Base-by-base conservation (phyloP, 64 coral and sea anemone species). In the Pocillopora damicornis region DNA sequence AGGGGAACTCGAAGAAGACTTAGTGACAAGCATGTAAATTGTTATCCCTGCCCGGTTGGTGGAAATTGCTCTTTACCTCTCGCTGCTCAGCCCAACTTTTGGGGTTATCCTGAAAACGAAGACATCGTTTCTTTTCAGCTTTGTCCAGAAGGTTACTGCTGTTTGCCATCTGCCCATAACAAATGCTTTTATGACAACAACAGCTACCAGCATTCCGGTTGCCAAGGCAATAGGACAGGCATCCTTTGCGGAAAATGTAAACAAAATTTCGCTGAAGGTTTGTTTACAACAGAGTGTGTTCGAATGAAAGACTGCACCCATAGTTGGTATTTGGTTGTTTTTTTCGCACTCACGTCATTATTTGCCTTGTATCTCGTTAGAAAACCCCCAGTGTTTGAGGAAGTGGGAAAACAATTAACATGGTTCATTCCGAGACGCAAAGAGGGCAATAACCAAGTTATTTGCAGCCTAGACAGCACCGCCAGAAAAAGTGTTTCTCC, bases 81-180 rank as follows among this genome's bases (percentile, higher is more conserved):
- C 17, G 45, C 88, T 15, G 88, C 88, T 8, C 81, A 45, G 18
- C 78, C 78, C 12, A 75, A 82, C 11, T 90, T 60, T 65, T 90
- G 88, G 88, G 88, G 78, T 15, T 90, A 37, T 42, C 61, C 51
- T 13, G 12, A 75, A 51, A 51, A 51, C 26, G 12, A 14, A 42
- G 67, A 82, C 7, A 18, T 16, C 4, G 78, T 81, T 12, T 5
- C 23, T 4, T 90, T 90, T 51, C 60, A 14, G 58, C 23, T 74
- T n/a, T 90, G 78, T 75, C 88, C 88, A 14, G 35, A 73, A 45
- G 64, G 66, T 13, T 90, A 90, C 36, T 90, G 88, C 51, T 90
- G 88, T 62, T 51, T 51, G 42, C 58, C 67, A 75, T 0, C 45
- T 74, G 75, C 20, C 51, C 75, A 90, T 36, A 59, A 82, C 14